These are phyloP conservation scores for Mus spicilegus DNA, from an alignment of 2,113 vertebrate genomes.

Conservation along the genomic window DNA sequence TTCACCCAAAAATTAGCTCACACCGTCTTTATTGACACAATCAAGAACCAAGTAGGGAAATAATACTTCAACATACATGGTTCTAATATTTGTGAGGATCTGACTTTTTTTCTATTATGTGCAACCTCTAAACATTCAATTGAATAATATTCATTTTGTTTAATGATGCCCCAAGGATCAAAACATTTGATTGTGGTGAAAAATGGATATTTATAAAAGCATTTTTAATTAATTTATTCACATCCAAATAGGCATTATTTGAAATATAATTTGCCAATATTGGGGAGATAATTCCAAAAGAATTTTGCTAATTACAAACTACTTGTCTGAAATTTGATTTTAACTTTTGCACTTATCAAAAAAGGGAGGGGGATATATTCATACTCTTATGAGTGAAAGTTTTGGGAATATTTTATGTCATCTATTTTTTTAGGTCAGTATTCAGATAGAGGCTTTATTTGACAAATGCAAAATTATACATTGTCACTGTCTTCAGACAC, in stretches of 20 bases:
- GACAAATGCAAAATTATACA: neutral
- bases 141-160: slow-evolving; percentile 66
- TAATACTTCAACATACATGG: no score
- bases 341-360: neutral
- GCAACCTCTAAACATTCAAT: neutral
- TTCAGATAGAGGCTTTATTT: neutral
- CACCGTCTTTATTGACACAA: no score
- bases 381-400: neutral
- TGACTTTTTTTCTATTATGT: slow-evolving; percentile 13
- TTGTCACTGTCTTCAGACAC: no score
- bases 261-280: slow-evolving; percentile 60
- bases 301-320: slow-evolving; percentile 49
- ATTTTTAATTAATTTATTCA: slow-evolving; percentile 67
- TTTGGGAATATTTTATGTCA: neutral
- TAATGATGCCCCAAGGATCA: slow-evolving; percentile 69
- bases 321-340: slow-evolving; percentile 26
- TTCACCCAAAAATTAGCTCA: no score
- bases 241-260: slow-evolving; percentile 62
- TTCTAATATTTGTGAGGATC: slow-evolving; percentile 13
- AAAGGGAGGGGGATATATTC: neutral
- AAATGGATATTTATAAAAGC: slow-evolving; percentile 56
- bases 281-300: slow-evolving; percentile 40
- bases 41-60: no score
- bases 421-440: neutral
- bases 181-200: slow-evolving; percentile 66